Base-by-base conservation (phyloP, 2,888 invertebrate genomes). In the Eupithecia insigniata region DNA sequence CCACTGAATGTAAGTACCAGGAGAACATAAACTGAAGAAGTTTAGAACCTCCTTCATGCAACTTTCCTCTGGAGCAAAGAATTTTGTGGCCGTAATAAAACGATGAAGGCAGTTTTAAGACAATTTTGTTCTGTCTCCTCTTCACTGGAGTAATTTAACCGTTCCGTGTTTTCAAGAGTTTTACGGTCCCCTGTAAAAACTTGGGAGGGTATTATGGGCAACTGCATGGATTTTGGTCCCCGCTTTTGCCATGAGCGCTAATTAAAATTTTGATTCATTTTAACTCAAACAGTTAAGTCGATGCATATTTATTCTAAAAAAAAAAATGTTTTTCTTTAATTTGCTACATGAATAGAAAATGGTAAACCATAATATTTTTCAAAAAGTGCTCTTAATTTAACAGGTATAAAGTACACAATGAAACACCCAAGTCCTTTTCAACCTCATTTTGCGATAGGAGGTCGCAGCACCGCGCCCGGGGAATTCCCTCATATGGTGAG, bases 401-500 rank as follows among this genome's bases (percentile, higher is more conserved):
- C 74, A 81, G 80, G 81, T 71, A 34, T 22, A 39, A 46, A 46
- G 18, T 76, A 79, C 66, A 74, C 18, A 51, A 39, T 46, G 67
- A 72, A 69, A 68, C 72, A 78, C 12, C 66, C 71, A 30, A 66
- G 46, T 8, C 60, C 65, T 3, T 34, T 36, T 32, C 51, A 8
- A 1, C 78, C 73, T 26, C 46, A 71, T 30, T 75, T 79, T 16
- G 81, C 78, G 0, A 80, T 86, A 6, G 88, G 88, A 26, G 90
- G 89, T 16, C 80, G 81, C 1, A 36, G 76, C 12, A 83, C 88
- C 1, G 6, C 34, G 2, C 82, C 82, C 0, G 87, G 86, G n/a
- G 89, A 90, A 62, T 90, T 83, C 65, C 89, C 90, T n/a, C 90
- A 90, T 55, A 90, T 90, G 90, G 90, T 89, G 65, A 74, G 79